Conservation (phyloP, 2,888 invertebrate genomes). For the Hirudinaria manillensis region DNA sequence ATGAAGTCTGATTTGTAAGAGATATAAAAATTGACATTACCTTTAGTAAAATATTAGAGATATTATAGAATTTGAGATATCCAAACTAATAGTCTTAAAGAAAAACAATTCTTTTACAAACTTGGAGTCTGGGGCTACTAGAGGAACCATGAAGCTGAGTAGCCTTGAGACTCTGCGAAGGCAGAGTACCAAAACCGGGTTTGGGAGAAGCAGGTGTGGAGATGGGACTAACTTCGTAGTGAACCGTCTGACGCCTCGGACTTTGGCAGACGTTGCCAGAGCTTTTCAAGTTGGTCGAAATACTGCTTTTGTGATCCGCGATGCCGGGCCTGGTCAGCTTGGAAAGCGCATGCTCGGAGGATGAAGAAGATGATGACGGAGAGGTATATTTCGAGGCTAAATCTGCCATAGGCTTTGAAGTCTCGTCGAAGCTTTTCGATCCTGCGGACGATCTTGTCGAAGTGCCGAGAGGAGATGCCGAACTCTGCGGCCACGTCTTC, state of each 20-base stretch:
- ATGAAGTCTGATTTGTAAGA: neutral
- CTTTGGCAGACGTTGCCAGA: neutral
- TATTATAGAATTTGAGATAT: neutral
- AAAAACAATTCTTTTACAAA: too few relatives aligned
- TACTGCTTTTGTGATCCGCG: neutral
- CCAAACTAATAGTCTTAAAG: too few relatives aligned
- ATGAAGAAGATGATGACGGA: neutral
- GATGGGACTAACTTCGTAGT: neutral
- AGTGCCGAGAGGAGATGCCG: neutral
- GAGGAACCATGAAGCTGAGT: neutral
- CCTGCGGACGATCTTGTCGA: neutral
- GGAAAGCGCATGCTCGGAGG: neutral
- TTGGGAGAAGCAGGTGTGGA: neutral
- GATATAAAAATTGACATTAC: neutral
- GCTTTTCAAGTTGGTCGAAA: neutral
- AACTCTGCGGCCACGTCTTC: neutral
- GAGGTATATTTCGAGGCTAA: neutral
- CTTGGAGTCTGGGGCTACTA: conserved; percentile 2
- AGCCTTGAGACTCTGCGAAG: neutral
- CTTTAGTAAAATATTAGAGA: neutral
- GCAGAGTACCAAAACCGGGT: neutral
- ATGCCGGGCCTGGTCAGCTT: neutral
- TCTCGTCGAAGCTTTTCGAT: conserved; percentile 8
- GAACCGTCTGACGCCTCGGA: conserved; percentile 8
- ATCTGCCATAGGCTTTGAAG: neutral